phyloP scores from a whole-genome alignment of 2,113 vertebrate genomes.

The Coturnix japonica region DNA sequence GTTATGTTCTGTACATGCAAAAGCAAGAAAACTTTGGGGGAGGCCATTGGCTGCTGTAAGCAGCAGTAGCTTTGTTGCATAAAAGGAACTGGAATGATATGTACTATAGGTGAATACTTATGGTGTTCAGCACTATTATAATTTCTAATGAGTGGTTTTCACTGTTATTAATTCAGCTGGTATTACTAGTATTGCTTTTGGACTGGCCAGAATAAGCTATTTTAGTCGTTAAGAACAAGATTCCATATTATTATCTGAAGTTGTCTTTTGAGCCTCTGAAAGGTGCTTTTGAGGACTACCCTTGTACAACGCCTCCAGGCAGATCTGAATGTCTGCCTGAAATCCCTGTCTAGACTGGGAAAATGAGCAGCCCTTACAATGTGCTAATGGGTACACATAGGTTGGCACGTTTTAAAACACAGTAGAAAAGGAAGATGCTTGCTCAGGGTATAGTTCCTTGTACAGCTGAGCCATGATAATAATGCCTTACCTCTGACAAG shows the following conservation, averaged over 20 bases:
- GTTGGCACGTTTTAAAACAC: conserved; percentile 29
- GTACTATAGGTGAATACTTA: conserved; percentile 36
- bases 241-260: conserved; percentile 33
- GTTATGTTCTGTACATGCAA: conserved; percentile 34
- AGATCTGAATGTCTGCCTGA: conserved; percentile 34
- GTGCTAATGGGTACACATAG: conserved; percentile 38
- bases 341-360: conserved; percentile 59
- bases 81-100: conserved; percentile 42
- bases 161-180: conserved; percentile 56
- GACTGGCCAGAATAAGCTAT: conserved; percentile 41
- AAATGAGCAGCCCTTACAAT: conserved; percentile 42
- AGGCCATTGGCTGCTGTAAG: conserved; percentile 43
- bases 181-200: conserved; percentile 54
- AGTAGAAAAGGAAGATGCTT: not conserved
- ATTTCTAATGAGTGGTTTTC: conserved; percentile 51
- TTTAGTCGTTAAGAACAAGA: conserved; percentile 38
- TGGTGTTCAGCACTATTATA: conserved; percentile 30
- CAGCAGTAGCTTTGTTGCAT: conserved; percentile 48
- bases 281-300: conserved; percentile 43
- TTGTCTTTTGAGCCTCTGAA: conserved; percentile 46
- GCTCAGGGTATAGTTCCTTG: not conserved
- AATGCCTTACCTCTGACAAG: not conserved
- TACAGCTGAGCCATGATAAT: not conserved
- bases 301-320: conserved; percentile 52
- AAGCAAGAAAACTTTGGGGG: conserved; percentile 37